A percentile compares a stretch with the other conserved stretches of the same genome.
phyloP scores from a whole-genome alignment of 1,140 invertebrate species.

The Metopolophium dirhodum region DNA sequence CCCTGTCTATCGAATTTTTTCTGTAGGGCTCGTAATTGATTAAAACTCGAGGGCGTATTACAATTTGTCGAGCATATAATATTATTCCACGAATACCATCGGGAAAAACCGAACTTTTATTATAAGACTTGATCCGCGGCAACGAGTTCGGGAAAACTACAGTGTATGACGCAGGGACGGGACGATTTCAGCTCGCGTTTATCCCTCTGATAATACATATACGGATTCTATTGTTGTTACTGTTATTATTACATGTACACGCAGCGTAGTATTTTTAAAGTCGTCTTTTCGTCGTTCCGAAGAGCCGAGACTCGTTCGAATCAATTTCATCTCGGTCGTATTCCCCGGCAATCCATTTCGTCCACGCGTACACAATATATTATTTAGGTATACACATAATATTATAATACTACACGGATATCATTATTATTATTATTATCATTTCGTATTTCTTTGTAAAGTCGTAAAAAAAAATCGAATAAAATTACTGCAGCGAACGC shows the following conservation, averaged over 20 bases:
- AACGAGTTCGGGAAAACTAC: background rate
- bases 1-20: background rate
- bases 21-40: background rate
- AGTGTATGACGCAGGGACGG: too few relatives aligned
- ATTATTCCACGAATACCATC: too few relatives aligned
- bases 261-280: background rate
- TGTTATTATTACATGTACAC: background rate
- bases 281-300: background rate
- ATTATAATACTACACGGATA: background rate
- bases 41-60: background rate
- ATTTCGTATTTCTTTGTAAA: background rate
- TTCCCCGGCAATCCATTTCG: background rate
- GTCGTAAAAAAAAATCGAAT: conserved; percentile 21
- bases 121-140: background rate
- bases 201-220: background rate
- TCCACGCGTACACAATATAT: background rate
- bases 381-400: background rate
- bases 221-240: background rate
- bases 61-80: too few relatives aligned
- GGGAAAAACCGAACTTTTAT: background rate
- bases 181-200: background rate
- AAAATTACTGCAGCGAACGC: background rate
- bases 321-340: background rate
- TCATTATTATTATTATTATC: background rate
- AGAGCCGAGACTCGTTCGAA: background rate